Base-by-base conservation (phyloP, 2,888 invertebrate genomes). In the Drosophila robusta region DNA sequence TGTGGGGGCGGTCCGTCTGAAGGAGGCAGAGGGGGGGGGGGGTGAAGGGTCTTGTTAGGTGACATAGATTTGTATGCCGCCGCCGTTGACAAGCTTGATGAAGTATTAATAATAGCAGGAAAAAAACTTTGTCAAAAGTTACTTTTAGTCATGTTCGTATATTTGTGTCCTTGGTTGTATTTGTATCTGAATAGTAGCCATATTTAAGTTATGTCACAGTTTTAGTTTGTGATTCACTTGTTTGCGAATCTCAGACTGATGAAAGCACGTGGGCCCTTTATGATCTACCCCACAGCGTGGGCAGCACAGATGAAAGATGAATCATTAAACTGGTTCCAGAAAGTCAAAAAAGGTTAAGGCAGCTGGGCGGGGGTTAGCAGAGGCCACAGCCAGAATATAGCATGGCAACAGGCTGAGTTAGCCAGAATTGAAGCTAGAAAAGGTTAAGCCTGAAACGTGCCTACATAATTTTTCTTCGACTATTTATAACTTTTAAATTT, bases 41-140 rank as follows among this genome's bases (percentile, higher is more conserved):
- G 9, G 5, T 26, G 45, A 16, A 8, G 41, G 8, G 22, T n/a
- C 34, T n/a, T 26, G 26, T 52, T 56, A 66, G 68, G 61, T 75
- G 72, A 64, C 83, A 70, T 51, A 69, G 63, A 60, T 75, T 68
- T 65, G 62, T 61, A 36, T 52, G 61, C 29, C 41, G 47, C 38
- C 69, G 47, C 46, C 54, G 74, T 69, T 74, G 78, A 73, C 75
- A 70, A 61, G 52, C 67, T 74, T 70, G 72, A 87, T 83, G 80
- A 88, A 83, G 87, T 89, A 88, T 84, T 88, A 88, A 88, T 83
- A 80, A 69, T 63, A 64, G n/a, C 18, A 16, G 7, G 11, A 11
- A 6, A 38, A 44, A 16, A 67, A 84, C 65, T 66, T 74, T 82
- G 52, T 24, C 14, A 29, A 29, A 79, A 78, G 42, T 67, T 56